Evolutionary conservation across 2,888 invertebrate genomes (phyloP).

Genomic region (Podabrus alpinus): DNA sequence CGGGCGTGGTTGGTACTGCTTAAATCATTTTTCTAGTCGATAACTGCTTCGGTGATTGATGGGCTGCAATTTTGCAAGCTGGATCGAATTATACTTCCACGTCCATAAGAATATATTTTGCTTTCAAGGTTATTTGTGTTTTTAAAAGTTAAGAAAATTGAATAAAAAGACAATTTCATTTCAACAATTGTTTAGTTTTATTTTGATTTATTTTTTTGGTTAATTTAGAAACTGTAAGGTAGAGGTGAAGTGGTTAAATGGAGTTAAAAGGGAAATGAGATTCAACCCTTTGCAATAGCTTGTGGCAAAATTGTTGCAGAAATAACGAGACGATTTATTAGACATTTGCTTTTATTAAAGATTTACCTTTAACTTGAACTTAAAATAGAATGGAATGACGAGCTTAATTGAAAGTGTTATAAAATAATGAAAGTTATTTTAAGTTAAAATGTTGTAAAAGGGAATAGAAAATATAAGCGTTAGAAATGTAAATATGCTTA

Average conservation of each 20-base stretch:
- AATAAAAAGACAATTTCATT: no score
- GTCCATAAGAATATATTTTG: no score
- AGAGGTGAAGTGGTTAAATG: neutral
- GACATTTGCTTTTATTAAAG: slow-evolving; percentile 2
- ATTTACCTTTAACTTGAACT: neutral
- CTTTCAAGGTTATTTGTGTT: no score
- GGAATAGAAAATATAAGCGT: neutral
- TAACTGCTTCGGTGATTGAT: no score
- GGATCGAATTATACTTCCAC: no score
- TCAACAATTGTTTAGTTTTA: neutral
- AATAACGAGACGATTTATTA: slow-evolving; percentile 21
- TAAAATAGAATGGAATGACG: neutral
- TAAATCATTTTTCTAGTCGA: no score
- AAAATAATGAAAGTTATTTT: neutral
- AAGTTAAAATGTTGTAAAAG: neutral
- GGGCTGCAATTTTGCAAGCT: no score
- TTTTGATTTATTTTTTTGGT: neutral
- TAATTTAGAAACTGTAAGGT: neutral
- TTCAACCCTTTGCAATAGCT: slow-evolving; percentile 5
- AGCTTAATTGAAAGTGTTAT: neutral
- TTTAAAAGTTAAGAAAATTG: no score
- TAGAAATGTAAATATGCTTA: neutral
- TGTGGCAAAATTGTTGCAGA: slow-evolving; percentile 15
- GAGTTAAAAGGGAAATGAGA: slow-evolving; percentile 16
- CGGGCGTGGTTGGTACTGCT: no score